Evolutionary conservation across 2,888 invertebrate species (phyloP), one percentile per base, ranked within the genome.

Genomic region (Microctonus aethiopoides): DNA sequence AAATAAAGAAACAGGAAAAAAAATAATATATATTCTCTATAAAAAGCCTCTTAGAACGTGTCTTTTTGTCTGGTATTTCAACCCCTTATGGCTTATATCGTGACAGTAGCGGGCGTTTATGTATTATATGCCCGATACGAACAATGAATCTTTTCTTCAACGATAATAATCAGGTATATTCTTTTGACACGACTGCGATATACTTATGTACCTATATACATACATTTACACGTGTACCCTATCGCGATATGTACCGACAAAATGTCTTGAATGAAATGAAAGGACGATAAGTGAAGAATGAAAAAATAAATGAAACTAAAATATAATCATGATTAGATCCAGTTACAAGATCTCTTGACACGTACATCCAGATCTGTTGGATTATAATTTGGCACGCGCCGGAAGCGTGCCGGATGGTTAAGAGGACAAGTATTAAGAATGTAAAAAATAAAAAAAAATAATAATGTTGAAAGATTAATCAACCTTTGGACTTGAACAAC

Each of bases 361-460:
- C 70, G 39, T 63, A 54, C 57, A 52, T 67, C 63, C 34, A 66
- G 70, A 52, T 68, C 68, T 62, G 54, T 68, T 41, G 60, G 62
- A 70, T 70, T 72, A 76, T 73, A 70, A 72, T 76, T 74, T 63
- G 74, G 72, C 73, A 74, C 75, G 75, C 70, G 74, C 72, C 70
- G 68, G 67, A 70, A 72, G 70, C 70, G 73, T 70, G 74, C 65
- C 73, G 51, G 54, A 46, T 64, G 52, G 52, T 69, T 56, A 46
- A 63, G 68, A 54, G 26, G 24, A 56, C 56, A 61, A 22, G 29
- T 51, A 26, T 34, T 22, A 61, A 56, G 41, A 51, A 67, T 29
- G 29, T 29, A 61, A 68, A 60, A 73, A 68, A 65, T 7, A 60
- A 20, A 60, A 22, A 36, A 39, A 60, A 36, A 36, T 22, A 62